Base-by-base conservation (phyloP, 2,888 invertebrate species). In the Ctena decussata region DNA sequence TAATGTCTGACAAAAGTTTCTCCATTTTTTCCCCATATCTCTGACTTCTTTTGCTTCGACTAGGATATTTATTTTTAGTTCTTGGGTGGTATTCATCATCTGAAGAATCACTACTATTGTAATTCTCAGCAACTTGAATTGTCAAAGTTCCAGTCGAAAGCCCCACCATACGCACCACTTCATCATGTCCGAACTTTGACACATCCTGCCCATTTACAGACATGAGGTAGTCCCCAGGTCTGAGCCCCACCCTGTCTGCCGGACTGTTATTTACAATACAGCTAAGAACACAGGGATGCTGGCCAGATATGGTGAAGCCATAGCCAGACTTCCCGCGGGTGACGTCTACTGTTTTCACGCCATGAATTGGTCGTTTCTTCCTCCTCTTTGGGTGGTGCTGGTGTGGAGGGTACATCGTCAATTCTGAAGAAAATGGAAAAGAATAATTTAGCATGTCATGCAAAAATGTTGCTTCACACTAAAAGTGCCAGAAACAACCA, bases 251-350 rank as follows among this genome's bases (percentile, higher is more conserved):
- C 85, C 97, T 97, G 94, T 98, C 98, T 0, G 99, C 99, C 1
- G 99, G 98, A 84, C 98, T 98, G 91, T 98, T 98, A 71, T 97
- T 96, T 0, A 98, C 98, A 92, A 99, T 99, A 93, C 98, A 98
- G 76, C 98, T 98, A 82, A 99, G 97, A 87, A 99, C 98, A 95
- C 99, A 99, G 0, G 99, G 99, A 94, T 98, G 98, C 95, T 99
- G 99, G 2, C 99, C 99, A 0, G 99, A 98, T 94, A 99, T 99
- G 32, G 99, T 99, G 95, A 99, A 99, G n/a, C 99, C 99, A 95
- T 98, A 99, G 12, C 99, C 99, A 93, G 98, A 98, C 84, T 97
- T 97, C 2, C 99, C 98, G 87, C 99, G 97, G 12, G 97, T 97
- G 60, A 99, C 97, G 93, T 99, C 98, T 78, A 99, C 98, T 32